Base-by-base conservation (phyloP, 2,888 invertebrate genomes). In the Heteromurus nitidus region DNA sequence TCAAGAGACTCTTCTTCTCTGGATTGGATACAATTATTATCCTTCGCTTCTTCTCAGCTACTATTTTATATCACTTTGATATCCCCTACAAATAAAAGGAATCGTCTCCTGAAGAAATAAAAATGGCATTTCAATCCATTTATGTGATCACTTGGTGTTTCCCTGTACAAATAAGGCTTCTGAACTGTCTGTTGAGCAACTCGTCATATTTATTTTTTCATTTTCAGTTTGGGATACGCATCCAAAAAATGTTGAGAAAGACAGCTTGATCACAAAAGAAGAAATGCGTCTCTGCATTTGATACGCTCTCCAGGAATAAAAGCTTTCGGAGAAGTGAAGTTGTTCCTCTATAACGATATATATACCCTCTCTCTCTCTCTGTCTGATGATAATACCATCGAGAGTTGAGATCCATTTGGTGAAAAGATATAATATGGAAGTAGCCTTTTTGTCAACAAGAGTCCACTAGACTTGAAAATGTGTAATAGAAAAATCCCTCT, bases 81-180 rank as follows among this genome's bases (percentile, higher is more conserved):
- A 60, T 30, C 3, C 11, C 30, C n/a, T n/a, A n/a, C n/a, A n/a
- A n/a, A n/a, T n/a, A n/a, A n/a, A n/a, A n/a, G n/a, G n/a, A n/a
- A n/a, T n/a, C n/a, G n/a, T n/a, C n/a, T 24, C 16, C 16, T 36
- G 30, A 64, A 64, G 64, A 42, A 60, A 69, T 42, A 73, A 72
- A 79, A 73, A 80, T 76, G 30, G 58, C 28, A 24, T 80, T 80
- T 80, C 73, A 80, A 80, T 80, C 80, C 80, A 80, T 80, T 80
- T 73, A 60, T 60, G 69, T 70, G 70, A 69, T 77, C 70, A 28
- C 42, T 62, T 73, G 68, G 50, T 53, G 16, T 68, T 64, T 72
- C 68, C 67, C n/a, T 31, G 65, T 80, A 80, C 80, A 80, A 80
- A 80, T 80, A 80, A 80, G 80, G 80, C 80, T 80, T 55, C 79